Evolutionary conservation across 2,113 vertebrate species (phyloP), one percentile per base, ranked within the genome.

Genomic region (human (Homo sapiens)): DNA sequence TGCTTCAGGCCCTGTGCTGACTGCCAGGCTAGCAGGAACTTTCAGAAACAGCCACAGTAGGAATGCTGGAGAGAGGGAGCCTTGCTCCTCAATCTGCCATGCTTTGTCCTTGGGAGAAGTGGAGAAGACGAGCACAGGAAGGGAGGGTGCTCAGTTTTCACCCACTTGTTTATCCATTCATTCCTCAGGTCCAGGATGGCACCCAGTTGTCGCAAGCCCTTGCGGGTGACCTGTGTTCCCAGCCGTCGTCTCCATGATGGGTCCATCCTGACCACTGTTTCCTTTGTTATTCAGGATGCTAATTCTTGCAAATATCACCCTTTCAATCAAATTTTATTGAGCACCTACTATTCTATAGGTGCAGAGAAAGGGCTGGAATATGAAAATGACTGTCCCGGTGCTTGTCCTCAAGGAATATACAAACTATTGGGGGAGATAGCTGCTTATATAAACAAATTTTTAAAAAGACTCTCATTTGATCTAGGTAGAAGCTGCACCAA

Each of bases 131-230:
- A 55, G 55, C 20, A 7, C 59, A 43, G 45, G 61, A 38, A 70
- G 4, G 38, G 12, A 78, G 43, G 25, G 4, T 20, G 40, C 80
- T 20, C 25, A 14, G 64, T 30, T 40, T 50, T 57, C 12, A 32
- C 27, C 11, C 30, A n/a, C 20, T 38, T 6, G 14, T 12, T 18
- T 32, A 55, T 80, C 55, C 48, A 64, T 8, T 80, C 55, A 64
- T 14, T 40, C 81, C 8, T 75, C 88, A 79, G 75, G 55, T 6
- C 12, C 12, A 2, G 3, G 38, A 16, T 35, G 45, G 13, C 27
- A 8, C 5, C 17, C 3, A 1, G 40, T 59, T 45, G 11, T 68
- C 8, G 2, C 0, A 1, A 0, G 35, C 2, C n/a, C 0, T 0
- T 9, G 50, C 4, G 25, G 22, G 48, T 55, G 30, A 30, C 35